Evolutionary conservation across 2,797 vertebrate species (phyloP).

Genomic region (Halcyon leucocephala): DNA sequence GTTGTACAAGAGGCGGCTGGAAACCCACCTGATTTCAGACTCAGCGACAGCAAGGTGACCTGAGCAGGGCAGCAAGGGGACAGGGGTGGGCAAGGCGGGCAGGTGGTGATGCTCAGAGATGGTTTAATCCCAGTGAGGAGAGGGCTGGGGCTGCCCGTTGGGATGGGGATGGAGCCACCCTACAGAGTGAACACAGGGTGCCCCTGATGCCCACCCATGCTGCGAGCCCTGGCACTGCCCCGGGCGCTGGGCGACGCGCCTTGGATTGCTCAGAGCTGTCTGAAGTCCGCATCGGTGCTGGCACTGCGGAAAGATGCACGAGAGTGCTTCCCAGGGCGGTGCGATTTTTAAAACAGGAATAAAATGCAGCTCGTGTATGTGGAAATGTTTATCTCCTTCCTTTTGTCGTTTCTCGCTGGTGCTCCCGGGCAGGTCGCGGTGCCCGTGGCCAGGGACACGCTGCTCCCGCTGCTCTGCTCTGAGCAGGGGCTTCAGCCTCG

Average conservation of each 20-base stretch:
- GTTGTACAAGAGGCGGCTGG: background rate
- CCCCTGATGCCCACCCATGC: fast-evolving
- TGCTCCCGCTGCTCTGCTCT: background rate
- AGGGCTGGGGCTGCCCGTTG: background rate
- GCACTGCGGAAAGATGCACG: fast-evolving
- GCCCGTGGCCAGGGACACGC: background rate
- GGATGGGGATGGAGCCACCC: background rate
- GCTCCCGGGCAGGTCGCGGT: background rate
- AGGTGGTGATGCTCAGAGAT: background rate
- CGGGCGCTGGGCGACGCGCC: fast-evolving
- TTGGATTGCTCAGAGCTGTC: background rate
- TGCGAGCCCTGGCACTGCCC: background rate
- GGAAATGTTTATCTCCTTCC: background rate
- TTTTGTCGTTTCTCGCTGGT: background rate
- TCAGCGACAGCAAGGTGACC: background rate
- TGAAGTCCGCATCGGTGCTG: background rate
- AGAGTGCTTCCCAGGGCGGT: background rate
- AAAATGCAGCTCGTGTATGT: background rate
- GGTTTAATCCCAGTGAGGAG: background rate
- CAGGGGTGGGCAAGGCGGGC: fast-evolving
- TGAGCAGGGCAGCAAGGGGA: background rate
- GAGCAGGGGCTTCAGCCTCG: background rate
- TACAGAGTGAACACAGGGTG: fast-evolving
- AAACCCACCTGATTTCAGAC: background rate
- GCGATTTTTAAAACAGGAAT: background rate